Base-by-base conservation (phyloP, 2,888 invertebrate genomes). In the Lampropteryx suffumata region DNA sequence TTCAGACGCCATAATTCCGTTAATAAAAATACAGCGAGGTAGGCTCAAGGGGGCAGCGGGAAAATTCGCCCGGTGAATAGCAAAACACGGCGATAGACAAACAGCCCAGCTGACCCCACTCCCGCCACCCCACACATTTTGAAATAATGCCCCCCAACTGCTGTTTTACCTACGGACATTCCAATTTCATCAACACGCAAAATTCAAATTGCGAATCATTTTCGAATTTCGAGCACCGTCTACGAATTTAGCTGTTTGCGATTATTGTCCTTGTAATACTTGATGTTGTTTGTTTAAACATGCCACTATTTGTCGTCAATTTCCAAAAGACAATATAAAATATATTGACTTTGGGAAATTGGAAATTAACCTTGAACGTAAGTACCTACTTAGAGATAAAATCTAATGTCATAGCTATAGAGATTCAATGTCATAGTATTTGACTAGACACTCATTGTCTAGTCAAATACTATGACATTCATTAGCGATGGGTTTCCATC, bases 41-140 rank as follows among this genome's bases (percentile, higher is more conserved):
- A 73, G 74, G 76, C 76, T 74, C 69, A 70, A 69, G 69, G 63
- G 78, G 79, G 84, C 82, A 79, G 78, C 29, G 80, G 46, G 89
- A 84, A 87, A 88, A 88, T 86, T 87, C 88, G 84, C 84, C 87
- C 86, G 76, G 79, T 88, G 88, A 88, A 87, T 86, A 86, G 84
- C 79, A 87, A 88, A 88, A 78, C 87, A 85, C 84, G 82, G 86
- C 84, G 82, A 86, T 89, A 90, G 89, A 89, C 87, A 89, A 89
- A 88, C 89, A 86, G 79, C 73, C 71, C 67, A 69, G 71, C 79
- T 84, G 84, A 86, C 88, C 85, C 80, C 62, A 64, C 69, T 70
- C 67, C 77, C 62, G 59, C 70, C 69, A 78, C 81, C 80, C 81
- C 17, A 74, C 47, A 47, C 84, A 84, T 84, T 87, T 85, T 82